Conservation (phyloP, 2,888 invertebrate species). For the Entomobrya multifasciata region DNA sequence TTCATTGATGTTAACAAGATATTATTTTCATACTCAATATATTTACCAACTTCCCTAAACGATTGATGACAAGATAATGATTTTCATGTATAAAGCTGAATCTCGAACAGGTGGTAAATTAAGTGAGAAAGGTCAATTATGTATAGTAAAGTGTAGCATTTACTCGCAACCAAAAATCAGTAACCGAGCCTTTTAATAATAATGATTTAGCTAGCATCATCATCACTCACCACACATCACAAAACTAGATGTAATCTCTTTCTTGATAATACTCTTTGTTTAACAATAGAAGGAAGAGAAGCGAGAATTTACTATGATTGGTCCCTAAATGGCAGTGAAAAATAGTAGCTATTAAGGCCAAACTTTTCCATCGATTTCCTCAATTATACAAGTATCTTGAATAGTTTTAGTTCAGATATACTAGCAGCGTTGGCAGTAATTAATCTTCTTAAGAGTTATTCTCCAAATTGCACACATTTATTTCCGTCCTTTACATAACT, state of each 20-base stretch:
- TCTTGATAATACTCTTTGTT: not conserved
- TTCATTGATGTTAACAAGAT: too few relatives aligned
- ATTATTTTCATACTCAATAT: too few relatives aligned
- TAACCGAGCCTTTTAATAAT: not conserved
- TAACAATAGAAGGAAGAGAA: too few relatives aligned
- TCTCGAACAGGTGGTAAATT: not conserved
- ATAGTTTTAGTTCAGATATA: too few relatives aligned
- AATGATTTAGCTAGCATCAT: too few relatives aligned
- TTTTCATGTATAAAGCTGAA: not conserved
- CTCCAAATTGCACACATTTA: slow-evolving; percentile 12
- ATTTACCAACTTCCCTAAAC: slow-evolving; percentile 9
- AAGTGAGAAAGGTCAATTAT: not conserved
- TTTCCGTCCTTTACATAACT: not conserved
- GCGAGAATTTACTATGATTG: too few relatives aligned
- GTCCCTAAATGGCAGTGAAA: too few relatives aligned
- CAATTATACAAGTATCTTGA: too few relatives aligned
- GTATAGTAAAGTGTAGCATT: not conserved
- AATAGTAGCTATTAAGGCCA: too few relatives aligned
- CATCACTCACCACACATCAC: too few relatives aligned
- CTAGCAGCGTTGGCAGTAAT: not conserved
- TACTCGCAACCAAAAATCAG: too few relatives aligned
- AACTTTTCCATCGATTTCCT: not conserved
- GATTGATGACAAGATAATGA: slow-evolving; percentile 33
- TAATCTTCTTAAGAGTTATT: slow-evolving; percentile 26
- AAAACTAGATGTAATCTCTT: too few relatives aligned